phyloP scores from a whole-genome alignment of 2,888 invertebrate genomes.

The Meloe dianella region DNA sequence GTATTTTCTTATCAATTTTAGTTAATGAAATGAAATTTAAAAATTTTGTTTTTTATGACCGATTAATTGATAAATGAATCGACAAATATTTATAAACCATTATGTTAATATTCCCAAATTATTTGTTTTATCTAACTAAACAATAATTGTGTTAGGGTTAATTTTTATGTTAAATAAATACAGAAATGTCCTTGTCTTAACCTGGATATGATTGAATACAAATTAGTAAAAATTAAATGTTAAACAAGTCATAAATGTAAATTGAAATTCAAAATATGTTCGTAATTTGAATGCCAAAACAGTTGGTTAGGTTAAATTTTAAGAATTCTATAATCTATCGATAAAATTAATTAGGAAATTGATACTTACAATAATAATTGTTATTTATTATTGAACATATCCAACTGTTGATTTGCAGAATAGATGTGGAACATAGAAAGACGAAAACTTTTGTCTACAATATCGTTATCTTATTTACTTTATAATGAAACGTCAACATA shows the following conservation, averaged over 20 bases:
- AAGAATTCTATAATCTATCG: neutral
- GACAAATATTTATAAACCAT: neutral
- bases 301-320: neutral
- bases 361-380: neutral
- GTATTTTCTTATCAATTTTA: neutral
- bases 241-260: neutral
- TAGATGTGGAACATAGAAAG: neutral
- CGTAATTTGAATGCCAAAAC: neutral
- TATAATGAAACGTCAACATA: slow-evolving; percentile 24
- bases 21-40: neutral
- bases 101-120: neutral
- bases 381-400: neutral
- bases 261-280: slow-evolving; percentile 1
- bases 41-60: neutral
- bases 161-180: neutral
- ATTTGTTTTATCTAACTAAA: too few species aligned
- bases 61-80: neutral
- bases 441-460: neutral
- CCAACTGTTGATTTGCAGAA: neutral
- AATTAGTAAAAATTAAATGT: neutral
- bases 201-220: neutral
- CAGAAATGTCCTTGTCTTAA: neutral
- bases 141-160: neutral
- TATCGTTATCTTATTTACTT: slow-evolving; percentile 28
- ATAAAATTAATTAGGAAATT: neutral